phyloP scores from a whole-genome alignment of 2,888 invertebrate species.

The Helleia helle region DNA sequence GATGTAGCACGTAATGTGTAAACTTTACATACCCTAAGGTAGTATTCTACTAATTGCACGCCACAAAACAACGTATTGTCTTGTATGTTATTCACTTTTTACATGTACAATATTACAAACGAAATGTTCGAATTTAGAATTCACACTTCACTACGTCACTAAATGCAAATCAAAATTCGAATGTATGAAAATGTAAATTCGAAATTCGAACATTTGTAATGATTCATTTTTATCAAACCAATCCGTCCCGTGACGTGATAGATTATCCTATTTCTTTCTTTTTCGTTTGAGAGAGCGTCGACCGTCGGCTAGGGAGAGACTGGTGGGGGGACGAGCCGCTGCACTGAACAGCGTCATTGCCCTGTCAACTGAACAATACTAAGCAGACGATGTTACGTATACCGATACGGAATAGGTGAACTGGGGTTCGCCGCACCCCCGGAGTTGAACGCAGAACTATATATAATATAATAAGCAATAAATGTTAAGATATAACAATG shows the following conservation, averaged over 20 bases:
- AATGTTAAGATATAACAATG: too few species aligned
- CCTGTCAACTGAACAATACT: slow-evolving; percentile 72
- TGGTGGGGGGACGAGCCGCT: slow-evolving; percentile 36
- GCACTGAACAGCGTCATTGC: slow-evolving; percentile 64
- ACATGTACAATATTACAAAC: too few species aligned
- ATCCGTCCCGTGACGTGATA: slow-evolving; percentile 65
- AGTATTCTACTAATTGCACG: too few species aligned
- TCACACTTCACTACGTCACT: too few species aligned
- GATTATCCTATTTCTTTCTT: slow-evolving; percentile 71
- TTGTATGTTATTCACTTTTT: too few species aligned
- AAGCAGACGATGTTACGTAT: slow-evolving; percentile 63
- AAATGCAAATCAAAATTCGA: too few species aligned
- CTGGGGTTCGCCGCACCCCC: slow-evolving; percentile 40
- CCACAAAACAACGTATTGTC: too few species aligned
- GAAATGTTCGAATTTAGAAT: too few species aligned
- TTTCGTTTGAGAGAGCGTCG: slow-evolving; percentile 70
- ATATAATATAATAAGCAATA: neutral
- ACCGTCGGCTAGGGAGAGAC: slow-evolving; percentile 56
- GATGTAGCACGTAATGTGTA: too few species aligned
- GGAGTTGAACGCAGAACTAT: slow-evolving; percentile 7
- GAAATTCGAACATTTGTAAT: slow-evolving; percentile 52
- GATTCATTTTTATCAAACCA: slow-evolving; percentile 66
- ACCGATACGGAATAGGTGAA: slow-evolving; percentile 50
- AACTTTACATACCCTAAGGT: too few species aligned
- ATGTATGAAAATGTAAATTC: too few species aligned